These are phyloP conservation scores for Edolisoma coerulescens DNA, from an alignment of 2,113 vertebrate genomes.

Conservation along the genomic window DNA sequence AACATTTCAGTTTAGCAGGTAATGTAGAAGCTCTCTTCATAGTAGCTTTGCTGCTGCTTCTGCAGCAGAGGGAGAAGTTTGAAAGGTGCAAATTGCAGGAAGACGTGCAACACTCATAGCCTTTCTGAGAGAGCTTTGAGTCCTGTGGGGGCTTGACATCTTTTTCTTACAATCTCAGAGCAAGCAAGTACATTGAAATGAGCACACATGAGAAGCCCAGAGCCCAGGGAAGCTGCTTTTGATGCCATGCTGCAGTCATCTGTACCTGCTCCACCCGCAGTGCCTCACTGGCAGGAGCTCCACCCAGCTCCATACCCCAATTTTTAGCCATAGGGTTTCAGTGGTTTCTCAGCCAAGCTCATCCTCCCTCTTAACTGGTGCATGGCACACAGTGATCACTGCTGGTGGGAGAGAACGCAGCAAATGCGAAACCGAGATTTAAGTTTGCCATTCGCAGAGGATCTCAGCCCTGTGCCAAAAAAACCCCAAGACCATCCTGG, in stretches of 20 bases:
- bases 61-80: background rate
- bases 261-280: background rate
- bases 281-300: background rate
- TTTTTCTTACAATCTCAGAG: background rate
- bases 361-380: background rate
- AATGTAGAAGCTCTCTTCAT: background rate
- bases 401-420: background rate
- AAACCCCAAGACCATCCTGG: background rate
- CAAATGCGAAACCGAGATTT: background rate
- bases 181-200: background rate
- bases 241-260: fast-evolving
- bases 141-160: background rate
- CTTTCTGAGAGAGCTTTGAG: background rate
- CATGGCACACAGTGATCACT: background rate
- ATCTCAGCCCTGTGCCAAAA: background rate
- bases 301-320: background rate
- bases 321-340: background rate
- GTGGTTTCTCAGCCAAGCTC: background rate
- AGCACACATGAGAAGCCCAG: background rate
- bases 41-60: background rate
- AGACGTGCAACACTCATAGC: fast-evolving
- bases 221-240: background rate
- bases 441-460: background rate
- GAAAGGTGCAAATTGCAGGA: background rate
- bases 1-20: background rate